Conservation (phyloP, 2,797 vertebrate genomes). For the Loris lydekkerianus region DNA sequence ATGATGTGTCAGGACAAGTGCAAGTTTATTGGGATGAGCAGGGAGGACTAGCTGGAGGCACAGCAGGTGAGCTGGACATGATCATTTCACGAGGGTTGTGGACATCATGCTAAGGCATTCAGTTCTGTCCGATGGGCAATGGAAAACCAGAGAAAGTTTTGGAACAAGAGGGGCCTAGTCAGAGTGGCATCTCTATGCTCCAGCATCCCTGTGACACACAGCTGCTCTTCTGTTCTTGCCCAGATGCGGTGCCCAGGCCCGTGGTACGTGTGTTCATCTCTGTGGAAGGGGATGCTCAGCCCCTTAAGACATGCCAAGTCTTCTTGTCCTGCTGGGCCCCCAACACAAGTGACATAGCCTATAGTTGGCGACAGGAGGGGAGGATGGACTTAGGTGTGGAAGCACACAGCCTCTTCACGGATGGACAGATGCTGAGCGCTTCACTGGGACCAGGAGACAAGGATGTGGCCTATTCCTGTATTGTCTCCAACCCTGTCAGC, state of each 20-base stretch:
- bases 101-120: neutral
- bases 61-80: neutral
- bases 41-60: neutral
- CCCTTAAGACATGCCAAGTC: slow-evolving; percentile 67
- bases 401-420: slow-evolving; percentile 7
- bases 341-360: slow-evolving; percentile 80
- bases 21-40: neutral
- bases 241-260: slow-evolving; percentile 82
- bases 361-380: slow-evolving; percentile 79
- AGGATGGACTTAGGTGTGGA: neutral
- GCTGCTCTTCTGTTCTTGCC: neutral
- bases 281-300: neutral
- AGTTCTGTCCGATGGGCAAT: neutral
- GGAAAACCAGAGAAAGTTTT: neutral
- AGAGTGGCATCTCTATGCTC: neutral
- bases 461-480: slow-evolving; percentile 78
- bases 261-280: slow-evolving; percentile 80
- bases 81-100: neutral
- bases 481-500: slow-evolving; percentile 82
- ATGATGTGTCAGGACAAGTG: neutral
- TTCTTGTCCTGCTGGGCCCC: slow-evolving; percentile 82
- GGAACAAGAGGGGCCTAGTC: neutral
- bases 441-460: slow-evolving; percentile 68
- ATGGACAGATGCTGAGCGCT: slow-evolving; percentile 67
- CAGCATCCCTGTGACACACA: neutral